Evolutionary conservation across 2,888 invertebrate genomes (phyloP), one percentile per base, ranked within the genome.

Genomic region (Alloscopus bannaensis): DNA sequence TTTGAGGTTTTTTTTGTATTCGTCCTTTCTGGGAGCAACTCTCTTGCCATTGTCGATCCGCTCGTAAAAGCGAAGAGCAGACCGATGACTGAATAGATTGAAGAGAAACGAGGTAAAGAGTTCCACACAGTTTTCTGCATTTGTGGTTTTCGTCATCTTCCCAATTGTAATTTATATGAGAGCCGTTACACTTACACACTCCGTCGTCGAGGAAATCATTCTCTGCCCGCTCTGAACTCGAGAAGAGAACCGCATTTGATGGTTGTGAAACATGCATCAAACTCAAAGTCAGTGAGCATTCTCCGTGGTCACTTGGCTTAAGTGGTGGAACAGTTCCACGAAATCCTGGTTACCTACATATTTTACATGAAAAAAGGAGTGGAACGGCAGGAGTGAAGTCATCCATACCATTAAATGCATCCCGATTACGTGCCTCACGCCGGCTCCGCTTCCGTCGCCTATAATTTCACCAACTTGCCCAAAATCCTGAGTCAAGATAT

Each of bases 181-280:
- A n/a, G n/a, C n/a, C n/a, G n/a, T n/a, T n/a, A n/a, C n/a, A n/a
- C n/a, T n/a, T n/a, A n/a, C n/a, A n/a, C n/a, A n/a, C n/a, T n/a
- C n/a, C n/a, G n/a, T n/a, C n/a, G n/a, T n/a, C n/a, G n/a, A n/a
- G n/a, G n/a, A n/a, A n/a, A n/a, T n/a, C n/a, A n/a, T n/a, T n/a
- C n/a, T n/a, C n/a, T n/a, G n/a, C n/a, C n/a, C n/a, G n/a, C n/a
- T n/a, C n/a, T n/a, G n/a, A n/a, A n/a, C 59, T 55, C n/a, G 55
- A 55, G 36, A 59, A 18, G n/a, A 31, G 36, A 68, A 40, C 36
- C 29, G 26, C 59, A 42, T 31, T 66, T 24, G 20, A 69, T 42
- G 59, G 71, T 59, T 59, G 59, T 26, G n/a, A 71, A 60, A 60
- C 64, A 64, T 55, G 57, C 28, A 50, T 18, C 36, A 40, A 36